Conservation (phyloP, 2,888 invertebrate genomes). For the Parnassius apollo region DNA sequence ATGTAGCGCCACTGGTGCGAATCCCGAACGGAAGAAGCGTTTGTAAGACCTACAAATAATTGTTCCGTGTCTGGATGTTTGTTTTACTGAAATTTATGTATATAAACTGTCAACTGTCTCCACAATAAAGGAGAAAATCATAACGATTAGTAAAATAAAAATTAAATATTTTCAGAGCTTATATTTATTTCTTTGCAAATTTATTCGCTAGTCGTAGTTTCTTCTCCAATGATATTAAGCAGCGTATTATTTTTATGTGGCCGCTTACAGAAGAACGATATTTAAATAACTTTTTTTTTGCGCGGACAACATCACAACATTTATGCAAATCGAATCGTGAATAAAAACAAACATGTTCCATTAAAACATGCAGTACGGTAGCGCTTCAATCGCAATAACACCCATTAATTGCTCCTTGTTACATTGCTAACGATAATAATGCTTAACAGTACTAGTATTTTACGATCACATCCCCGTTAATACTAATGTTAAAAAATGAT, state of each 20-base stretch:
- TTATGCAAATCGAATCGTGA: constrained; percentile 21
- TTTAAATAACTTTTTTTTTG: constrained; percentile 9
- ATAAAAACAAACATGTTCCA: constrained; percentile 17
- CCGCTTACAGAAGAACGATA: not conserved
- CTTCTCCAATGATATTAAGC: not conserved
- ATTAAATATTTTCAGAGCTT: too few species aligned
- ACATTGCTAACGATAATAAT: constrained; percentile 21
- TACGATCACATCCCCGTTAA: constrained; percentile 25
- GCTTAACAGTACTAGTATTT: constrained; percentile 20
- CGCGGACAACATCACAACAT: not conserved
- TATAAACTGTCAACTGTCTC: too few species aligned
- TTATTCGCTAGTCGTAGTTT: not conserved
- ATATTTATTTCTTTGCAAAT: not conserved
- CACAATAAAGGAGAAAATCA: too few species aligned
- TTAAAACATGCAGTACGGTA: constrained; percentile 18
- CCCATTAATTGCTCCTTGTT: constrained; percentile 8
- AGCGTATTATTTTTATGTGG: not conserved
- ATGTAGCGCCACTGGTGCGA: too few species aligned
- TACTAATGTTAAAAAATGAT: constrained; percentile 18
- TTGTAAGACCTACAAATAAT: too few species aligned
- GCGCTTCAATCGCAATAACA: constrained; percentile 12
- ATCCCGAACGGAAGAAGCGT: too few species aligned
- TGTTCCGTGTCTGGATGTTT: too few species aligned
- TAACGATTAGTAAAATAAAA: too few species aligned
- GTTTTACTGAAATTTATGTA: too few species aligned